These are phyloP conservation scores for Hartigia nigra DNA, from an alignment of 2,888 invertebrate genomes.

Conservation along the genomic window DNA sequence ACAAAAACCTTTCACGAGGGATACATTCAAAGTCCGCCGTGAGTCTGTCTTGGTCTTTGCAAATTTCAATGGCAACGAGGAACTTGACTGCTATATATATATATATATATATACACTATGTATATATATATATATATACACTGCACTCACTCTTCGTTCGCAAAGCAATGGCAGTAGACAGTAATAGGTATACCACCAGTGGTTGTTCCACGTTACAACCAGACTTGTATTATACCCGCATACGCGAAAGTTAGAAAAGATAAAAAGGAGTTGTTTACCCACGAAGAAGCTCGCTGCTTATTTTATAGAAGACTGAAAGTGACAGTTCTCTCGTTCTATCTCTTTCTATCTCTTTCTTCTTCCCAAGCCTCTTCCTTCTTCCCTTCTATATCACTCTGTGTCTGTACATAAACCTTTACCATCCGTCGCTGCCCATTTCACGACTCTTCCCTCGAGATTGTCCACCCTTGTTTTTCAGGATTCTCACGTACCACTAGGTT, in stretches of 20 bases:
- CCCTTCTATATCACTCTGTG: neutral
- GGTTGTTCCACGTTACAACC: neutral
- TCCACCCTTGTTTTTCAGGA: neutral
- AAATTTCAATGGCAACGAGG: neutral
- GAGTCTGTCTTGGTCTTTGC: neutral
- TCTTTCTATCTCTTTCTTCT: neutral
- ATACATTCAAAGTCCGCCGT: neutral
- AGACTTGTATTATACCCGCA: neutral
- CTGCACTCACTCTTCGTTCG: neutral
- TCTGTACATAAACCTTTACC: neutral
- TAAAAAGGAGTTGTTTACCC: neutral
- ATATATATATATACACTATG: neutral
- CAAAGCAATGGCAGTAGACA: neutral
- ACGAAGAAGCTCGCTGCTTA: slow-evolving; percentile 7
- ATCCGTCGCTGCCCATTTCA: neutral
- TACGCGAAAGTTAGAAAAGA: neutral
- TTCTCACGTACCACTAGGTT: neutral
- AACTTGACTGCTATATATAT: neutral
- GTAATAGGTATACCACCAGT: neutral
- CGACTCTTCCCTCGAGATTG: slow-evolving; percentile 1
- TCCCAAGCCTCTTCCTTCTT: neutral
- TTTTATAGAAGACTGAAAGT: slow-evolving; percentile 10
- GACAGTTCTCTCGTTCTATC: neutral
- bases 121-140: neutral
- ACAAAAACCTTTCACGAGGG: neutral